These are phyloP conservation scores for Proales similis DNA, from an alignment of 1,140 invertebrate genomes.

Conservation along the genomic window DNA sequence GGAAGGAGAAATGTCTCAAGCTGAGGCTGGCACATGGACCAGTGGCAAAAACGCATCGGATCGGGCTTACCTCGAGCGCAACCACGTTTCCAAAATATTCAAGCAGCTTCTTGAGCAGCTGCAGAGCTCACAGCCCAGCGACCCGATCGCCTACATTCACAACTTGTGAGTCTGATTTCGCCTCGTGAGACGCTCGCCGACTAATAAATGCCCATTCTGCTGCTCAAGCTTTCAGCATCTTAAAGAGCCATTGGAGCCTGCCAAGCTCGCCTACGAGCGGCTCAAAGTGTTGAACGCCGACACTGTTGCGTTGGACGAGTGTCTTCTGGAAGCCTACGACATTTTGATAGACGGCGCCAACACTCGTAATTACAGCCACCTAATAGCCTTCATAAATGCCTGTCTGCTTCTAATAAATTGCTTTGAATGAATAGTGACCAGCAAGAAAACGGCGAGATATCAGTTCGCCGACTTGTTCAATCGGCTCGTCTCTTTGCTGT, in stretches of 20 bases:
- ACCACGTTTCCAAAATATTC: conserved; percentile 14
- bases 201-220: background rate
- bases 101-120: conserved; percentile 9
- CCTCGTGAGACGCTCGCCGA: background rate
- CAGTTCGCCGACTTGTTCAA: conserved; percentile 24
- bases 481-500: conserved; percentile 4
- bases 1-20: background rate
- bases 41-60: conserved; percentile 12
- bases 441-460: conserved; percentile 17
- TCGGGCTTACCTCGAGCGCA: conserved; percentile 16
- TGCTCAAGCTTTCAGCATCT: conserved; percentile 26
- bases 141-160: conserved; percentile 20
- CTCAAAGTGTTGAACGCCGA: conserved; percentile 6
- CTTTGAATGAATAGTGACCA: too few relatives aligned
- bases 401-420: background rate
- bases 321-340: conserved; percentile 27
- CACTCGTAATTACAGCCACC: background rate
- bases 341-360: conserved; percentile 9
- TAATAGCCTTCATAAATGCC: background rate
- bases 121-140: conserved; percentile 5
- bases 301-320: conserved; percentile 33
- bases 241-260: conserved; percentile 1
- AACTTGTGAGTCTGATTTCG: conserved; percentile 4
- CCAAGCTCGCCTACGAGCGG: conserved; percentile 12
- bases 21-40: background rate